Evolutionary conservation across 2,113 vertebrate genomes (phyloP).

Genomic region (Rhagologus leucostigma): DNA sequence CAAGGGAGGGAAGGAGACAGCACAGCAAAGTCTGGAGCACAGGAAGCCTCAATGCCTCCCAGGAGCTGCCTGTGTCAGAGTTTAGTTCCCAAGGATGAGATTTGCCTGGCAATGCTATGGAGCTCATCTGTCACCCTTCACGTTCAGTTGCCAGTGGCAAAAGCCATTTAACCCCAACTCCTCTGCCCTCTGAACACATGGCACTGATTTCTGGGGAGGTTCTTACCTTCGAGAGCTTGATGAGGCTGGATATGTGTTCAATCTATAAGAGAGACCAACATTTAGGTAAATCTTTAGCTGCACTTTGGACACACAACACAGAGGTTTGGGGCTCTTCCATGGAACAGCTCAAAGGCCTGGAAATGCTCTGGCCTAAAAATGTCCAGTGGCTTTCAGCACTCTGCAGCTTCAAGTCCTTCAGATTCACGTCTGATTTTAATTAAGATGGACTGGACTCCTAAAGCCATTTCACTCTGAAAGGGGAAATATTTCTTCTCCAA

Average conservation of each 20-base stretch:
- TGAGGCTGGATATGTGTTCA: constrained; percentile 95
- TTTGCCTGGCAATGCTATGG: neutral
- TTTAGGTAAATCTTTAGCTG: neutral
- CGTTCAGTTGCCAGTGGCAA: neutral
- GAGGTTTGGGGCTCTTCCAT: neutral
- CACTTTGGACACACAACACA: neutral
- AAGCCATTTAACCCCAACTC: neutral
- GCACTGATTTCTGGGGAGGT: neutral
- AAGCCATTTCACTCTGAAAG: neutral
- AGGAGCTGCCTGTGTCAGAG: neutral
- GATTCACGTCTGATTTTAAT: neutral
- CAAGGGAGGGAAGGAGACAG: rapidly evolving
- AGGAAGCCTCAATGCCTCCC: neutral
- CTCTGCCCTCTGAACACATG: neutral
- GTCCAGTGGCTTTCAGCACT: neutral
- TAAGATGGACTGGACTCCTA: neutral
- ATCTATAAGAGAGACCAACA: constrained; percentile 81
- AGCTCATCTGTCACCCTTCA: neutral
- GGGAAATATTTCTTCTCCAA: neutral
- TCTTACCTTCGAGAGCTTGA: constrained; percentile 96
- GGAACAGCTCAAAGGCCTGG: neutral
- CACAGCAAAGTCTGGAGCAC: neutral
- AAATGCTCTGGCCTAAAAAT: neutral
- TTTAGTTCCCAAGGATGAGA: rapidly evolving
- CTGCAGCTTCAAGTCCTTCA: neutral